Evolutionary conservation across 1,140 invertebrate genomes (phyloP).

Genomic region (Ceratina australensis): DNA sequence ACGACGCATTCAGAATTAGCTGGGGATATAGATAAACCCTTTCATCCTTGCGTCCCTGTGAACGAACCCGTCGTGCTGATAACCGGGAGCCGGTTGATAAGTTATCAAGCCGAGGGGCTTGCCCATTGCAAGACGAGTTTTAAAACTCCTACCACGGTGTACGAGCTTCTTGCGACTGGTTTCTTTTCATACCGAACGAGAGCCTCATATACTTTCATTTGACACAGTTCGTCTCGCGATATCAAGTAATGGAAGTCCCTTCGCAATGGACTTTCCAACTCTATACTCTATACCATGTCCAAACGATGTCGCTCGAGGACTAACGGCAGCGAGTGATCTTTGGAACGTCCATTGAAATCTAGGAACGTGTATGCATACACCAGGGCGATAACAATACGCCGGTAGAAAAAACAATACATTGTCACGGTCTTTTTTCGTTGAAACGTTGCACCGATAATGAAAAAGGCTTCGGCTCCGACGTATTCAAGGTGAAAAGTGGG

Average conservation of each 20-base stretch:
- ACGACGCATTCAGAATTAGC: no score
- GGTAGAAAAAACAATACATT: slow-evolving; percentile 13
- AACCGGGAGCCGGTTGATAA: not conserved
- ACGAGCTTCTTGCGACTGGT: slow-evolving; percentile 2
- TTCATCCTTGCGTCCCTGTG: not conserved
- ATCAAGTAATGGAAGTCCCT: slow-evolving; percentile 44
- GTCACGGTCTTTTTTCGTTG: not conserved
- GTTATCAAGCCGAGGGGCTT: not conserved
- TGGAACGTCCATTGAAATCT: not conserved
- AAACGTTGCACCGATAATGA: not conserved
- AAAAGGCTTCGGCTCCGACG: not conserved
- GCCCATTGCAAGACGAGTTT: not conserved
- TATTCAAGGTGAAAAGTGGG: not conserved
- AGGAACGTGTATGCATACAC: not conserved
- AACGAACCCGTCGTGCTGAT: not conserved
- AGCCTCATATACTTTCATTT: slow-evolving; percentile 36
- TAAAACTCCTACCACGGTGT: not conserved
- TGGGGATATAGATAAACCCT: no score
- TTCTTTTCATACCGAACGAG: slow-evolving; percentile 11
- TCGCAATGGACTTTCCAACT: not conserved
- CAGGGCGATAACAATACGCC: not conserved
- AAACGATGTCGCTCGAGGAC: slow-evolving; percentile 11
- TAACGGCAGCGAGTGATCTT: slow-evolving; percentile 20
- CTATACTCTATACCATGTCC: no score
- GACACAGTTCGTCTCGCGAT: slow-evolving; percentile 34